Base-by-base conservation (phyloP, 2,113 vertebrate genomes). In the Pluvialis apricaria region DNA sequence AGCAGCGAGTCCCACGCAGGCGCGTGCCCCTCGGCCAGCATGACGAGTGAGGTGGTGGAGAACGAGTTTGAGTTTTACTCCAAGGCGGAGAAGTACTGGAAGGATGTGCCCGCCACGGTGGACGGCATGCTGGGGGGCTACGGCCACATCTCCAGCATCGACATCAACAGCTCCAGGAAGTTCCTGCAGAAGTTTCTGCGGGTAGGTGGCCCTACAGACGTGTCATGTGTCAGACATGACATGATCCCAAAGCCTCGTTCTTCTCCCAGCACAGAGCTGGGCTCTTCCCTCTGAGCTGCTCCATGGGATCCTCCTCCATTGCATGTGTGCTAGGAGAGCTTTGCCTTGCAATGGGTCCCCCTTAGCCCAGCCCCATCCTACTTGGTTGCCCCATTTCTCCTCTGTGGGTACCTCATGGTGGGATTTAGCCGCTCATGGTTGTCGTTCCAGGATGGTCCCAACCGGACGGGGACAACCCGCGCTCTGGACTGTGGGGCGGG, bases 61-160 rank as follows among this genome's bases (percentile, higher is more conserved):
- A 96, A 99, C 1, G 98, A 99, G 96, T 58, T 96, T 1, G 97
- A 97, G 54, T 99, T 99, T 97, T 99, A 99, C 97, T 98, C 98
- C 42, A 99, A 99, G 80, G 99, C 99, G 0, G 97, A 99, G 97
- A 98, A 94, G n/a, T 99, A 99, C 97, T 99, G 99, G 99, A 99
- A 98, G 83, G 99, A 99, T 0, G 96, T 99, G 29, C 97, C 99
- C 0, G 96, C 99, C 94, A 99, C 99, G 0, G 99, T 99, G 97
- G 99, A 99, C 1, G 99, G 99, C 80, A 99, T 99, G 99, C 93
- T 99, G 62, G 99, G 99, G 8, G 99, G 99, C 52, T 99, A 99
- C 1, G 99, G 99, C 86, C 99, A 98, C 97, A 99, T 99, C 98
- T 99, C 99, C 97, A 99, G 81, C 97, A 98, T 99, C 4, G 99